These are phyloP conservation scores for Charaxes varanes DNA, from an alignment of 1,140 invertebrate genomes.

Conservation along the genomic window DNA sequence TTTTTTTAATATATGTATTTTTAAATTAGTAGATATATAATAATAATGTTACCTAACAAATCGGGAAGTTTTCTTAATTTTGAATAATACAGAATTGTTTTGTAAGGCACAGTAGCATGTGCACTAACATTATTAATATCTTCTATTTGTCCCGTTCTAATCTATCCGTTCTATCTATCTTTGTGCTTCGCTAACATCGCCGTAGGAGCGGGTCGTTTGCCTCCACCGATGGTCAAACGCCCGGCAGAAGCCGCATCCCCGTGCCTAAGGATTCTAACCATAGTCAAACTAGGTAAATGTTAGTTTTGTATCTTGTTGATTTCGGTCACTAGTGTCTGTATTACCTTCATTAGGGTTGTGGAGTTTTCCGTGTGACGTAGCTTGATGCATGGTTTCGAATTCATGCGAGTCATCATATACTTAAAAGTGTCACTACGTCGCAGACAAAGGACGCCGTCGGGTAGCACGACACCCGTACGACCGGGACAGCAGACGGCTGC, in stretches of 20 bases:
- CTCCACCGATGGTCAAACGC: constrained; percentile 61
- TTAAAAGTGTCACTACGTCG: constrained; percentile 25
- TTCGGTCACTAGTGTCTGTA: constrained; percentile 16
- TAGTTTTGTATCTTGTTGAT: constrained; percentile 26
- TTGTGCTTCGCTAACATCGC: constrained; percentile 59
- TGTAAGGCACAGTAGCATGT: constrained; percentile 29
- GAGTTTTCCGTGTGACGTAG: constrained; percentile 13
- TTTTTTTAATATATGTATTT: no score
- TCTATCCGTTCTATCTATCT: constrained; percentile 57
- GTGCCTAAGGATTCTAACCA: constrained; percentile 67
- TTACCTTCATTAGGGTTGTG: constrained; percentile 15
- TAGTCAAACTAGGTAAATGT: constrained; percentile 65
- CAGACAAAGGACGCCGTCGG: constrained; percentile 82
- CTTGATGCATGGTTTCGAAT: constrained; percentile 23
- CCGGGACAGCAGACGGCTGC: constrained; percentile 76
- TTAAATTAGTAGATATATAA: no score
- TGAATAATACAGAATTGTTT: background rate
- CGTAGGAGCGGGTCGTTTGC: constrained; percentile 69
- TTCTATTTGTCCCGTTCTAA: constrained; percentile 48
- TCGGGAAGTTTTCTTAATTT: no score
- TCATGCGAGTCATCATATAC: constrained; percentile 10
- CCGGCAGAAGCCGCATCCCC: constrained; percentile 63
- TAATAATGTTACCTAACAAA: no score
- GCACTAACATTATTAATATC: constrained; percentile 38
- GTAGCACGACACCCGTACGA: constrained; percentile 80